Conservation (phyloP, 2,797 vertebrate species). For the Scolopax rusticola region DNA sequence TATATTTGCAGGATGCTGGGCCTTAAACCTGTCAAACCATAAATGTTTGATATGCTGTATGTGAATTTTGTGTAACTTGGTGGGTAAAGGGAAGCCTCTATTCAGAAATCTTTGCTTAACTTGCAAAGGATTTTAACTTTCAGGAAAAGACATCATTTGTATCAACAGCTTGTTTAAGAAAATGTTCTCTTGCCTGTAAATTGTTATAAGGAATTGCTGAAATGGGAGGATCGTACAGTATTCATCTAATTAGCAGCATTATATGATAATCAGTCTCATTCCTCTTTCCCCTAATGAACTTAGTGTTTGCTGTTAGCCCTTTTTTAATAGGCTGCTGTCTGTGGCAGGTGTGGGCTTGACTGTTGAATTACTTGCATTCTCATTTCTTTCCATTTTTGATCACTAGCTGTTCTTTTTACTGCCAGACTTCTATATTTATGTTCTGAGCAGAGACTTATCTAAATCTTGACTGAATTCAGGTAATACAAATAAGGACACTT, state of each 20-base stretch:
- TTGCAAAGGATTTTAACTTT: not conserved
- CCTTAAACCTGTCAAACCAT: not conserved
- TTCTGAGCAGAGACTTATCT: not conserved
- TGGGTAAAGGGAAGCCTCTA: not conserved
- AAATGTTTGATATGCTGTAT: not conserved
- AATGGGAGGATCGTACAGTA: not conserved
- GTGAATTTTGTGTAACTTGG: not conserved
- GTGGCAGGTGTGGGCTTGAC: not conserved
- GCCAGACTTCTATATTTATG: not conserved
- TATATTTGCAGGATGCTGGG: not conserved
- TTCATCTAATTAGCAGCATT: not conserved
- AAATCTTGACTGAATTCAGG: not conserved
- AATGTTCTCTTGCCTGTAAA: not conserved
- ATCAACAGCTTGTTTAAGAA: not conserved
- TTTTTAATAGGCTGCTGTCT: not conserved
- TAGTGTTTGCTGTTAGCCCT: not conserved
- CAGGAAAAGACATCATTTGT: not conserved
- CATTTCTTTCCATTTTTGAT: not conserved
- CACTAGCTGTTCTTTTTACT: not conserved
- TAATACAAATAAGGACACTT: not conserved
- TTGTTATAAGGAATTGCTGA: not conserved
- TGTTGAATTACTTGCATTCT: not conserved
- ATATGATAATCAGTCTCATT: not conserved
- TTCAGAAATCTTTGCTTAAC: not conserved
- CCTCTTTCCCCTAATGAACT: not conserved